These are phyloP conservation scores for Megaceryle alcyon DNA, from an alignment of 2,797 vertebrate species.

Conservation along the genomic window DNA sequence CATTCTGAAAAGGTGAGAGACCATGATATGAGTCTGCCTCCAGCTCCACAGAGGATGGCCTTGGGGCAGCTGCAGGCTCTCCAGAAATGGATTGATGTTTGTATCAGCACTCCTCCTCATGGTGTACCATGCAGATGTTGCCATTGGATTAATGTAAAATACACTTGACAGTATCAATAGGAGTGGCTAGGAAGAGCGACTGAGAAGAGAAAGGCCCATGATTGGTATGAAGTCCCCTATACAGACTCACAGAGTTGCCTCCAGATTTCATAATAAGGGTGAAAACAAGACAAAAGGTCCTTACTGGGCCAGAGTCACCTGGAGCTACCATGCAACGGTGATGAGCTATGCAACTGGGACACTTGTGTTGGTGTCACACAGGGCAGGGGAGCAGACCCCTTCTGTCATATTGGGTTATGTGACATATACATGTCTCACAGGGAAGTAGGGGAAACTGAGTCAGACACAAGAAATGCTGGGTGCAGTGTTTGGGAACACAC, in stretches of 20 bases:
- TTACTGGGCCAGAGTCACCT: background rate
- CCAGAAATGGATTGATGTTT: background rate
- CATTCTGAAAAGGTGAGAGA: background rate
- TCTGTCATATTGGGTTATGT: background rate
- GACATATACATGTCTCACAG: background rate
- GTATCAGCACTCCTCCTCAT: background rate
- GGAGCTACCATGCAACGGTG: background rate
- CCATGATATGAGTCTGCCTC: background rate
- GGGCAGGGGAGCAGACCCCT: background rate
- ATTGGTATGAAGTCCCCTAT: background rate
- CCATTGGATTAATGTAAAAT: background rate
- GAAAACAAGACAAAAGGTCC: background rate
- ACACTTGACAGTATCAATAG: background rate
- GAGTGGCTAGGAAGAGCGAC: background rate
- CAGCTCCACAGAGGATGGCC: background rate
- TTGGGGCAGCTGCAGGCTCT: background rate
- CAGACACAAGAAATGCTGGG: background rate
- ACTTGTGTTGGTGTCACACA: accelerated
- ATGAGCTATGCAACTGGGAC: background rate
- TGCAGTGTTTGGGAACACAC: background rate
- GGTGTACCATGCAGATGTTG: background rate
- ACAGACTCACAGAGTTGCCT: background rate
- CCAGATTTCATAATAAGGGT: background rate
- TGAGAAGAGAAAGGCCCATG: background rate
- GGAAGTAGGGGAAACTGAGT: background rate